A percentile compares a stretch with the other conserved stretches of the same genome.
phyloP scores from a whole-genome alignment of 2,888 invertebrate species.

The Hydraecia micacea region DNA sequence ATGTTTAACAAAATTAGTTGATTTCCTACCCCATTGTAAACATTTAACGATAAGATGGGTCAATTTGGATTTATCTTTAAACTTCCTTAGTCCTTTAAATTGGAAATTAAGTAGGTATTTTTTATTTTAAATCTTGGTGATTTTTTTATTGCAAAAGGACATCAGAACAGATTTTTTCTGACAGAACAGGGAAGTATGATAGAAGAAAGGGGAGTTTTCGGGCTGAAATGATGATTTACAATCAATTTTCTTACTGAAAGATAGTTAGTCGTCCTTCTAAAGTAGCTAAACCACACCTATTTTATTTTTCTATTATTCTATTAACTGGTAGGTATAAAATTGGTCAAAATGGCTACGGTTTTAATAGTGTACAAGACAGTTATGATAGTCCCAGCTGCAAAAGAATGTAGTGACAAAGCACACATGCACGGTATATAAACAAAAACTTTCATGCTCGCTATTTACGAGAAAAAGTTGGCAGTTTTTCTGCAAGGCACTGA shows the following conservation, averaged over 20 bases:
- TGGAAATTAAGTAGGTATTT: background rate
- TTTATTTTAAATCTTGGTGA: background rate
- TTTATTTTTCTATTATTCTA: background rate
- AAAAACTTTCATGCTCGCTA: slow-evolving; percentile 11
- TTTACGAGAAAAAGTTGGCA: background rate
- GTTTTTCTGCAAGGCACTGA: slow-evolving; percentile 1
- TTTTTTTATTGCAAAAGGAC: background rate
- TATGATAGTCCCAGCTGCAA: slow-evolving; percentile 8
- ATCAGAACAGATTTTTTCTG: too few species aligned
- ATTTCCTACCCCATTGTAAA: background rate
- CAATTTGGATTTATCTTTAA: background rate
- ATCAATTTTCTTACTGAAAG: background rate
- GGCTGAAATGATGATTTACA: background rate
- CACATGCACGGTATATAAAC: background rate
- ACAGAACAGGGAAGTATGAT: too few species aligned
- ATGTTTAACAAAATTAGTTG: too few species aligned
- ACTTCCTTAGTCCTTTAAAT: background rate
- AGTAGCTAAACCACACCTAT: background rate
- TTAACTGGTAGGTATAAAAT: background rate
- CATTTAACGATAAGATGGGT: background rate
- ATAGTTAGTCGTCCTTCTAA: background rate
- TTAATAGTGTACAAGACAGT: background rate
- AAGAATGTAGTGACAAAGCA: slow-evolving; percentile 18
- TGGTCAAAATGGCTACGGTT: background rate
- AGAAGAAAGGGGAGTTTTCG: too few species aligned